These are phyloP conservation scores for Protodeltote pygarga DNA, from an alignment of 2,888 invertebrate genomes.

Conservation along the genomic window DNA sequence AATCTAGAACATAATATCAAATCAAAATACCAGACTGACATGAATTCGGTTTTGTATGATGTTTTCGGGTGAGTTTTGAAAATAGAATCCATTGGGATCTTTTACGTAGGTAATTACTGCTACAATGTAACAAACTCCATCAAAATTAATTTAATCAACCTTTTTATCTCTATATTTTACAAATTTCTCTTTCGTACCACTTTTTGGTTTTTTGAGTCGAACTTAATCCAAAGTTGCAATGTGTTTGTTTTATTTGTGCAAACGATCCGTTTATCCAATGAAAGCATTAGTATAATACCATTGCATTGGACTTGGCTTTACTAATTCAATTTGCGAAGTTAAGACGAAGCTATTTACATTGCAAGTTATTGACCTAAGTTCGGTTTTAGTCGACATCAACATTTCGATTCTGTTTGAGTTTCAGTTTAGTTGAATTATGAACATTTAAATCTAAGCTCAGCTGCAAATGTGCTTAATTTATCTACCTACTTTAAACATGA, in stretches of 20 bases:
- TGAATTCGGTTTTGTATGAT: no score
- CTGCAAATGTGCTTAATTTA: constrained; percentile 1
- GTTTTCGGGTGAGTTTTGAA: no score
- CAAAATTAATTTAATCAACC: no score
- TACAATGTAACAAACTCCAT: no score
- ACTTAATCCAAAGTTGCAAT: neutral
- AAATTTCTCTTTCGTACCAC: neutral
- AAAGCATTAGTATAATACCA: constrained; percentile 60
- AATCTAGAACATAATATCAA: no score
- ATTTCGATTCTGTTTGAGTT: neutral
- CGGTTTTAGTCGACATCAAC: constrained; percentile 24
- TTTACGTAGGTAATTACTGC: no score
- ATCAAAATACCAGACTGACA: no score
- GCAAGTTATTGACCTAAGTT: constrained; percentile 69
- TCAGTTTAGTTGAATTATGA: constrained; percentile 1
- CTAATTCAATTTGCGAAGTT: constrained; percentile 76
- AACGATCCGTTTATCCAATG: constrained; percentile 58
- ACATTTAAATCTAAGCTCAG: neutral
- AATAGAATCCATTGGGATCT: no score
- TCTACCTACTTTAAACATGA: constrained; percentile 5
- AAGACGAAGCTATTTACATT: constrained; percentile 52
- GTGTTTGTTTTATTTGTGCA: constrained; percentile 7
- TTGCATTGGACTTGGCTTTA: constrained; percentile 63
- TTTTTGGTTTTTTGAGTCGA: neutral
- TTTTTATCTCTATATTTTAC: neutral